Evolutionary conservation across 1,140 invertebrate species (phyloP).

Genomic region (Pentalonia nigronervosa): DNA sequence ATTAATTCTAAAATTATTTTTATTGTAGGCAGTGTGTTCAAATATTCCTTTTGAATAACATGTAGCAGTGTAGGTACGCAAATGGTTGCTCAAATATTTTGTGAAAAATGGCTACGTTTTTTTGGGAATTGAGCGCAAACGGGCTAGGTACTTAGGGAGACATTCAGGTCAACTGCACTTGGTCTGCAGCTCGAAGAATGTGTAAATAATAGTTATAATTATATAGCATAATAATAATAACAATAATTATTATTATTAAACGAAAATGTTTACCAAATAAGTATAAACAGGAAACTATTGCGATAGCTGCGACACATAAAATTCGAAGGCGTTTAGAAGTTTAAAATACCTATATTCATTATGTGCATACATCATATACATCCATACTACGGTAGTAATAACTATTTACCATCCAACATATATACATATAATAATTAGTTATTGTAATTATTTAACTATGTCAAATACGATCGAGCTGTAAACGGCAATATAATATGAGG

Average conservation of each 20-base stretch:
- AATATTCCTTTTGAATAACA: background rate
- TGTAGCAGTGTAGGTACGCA: too few species aligned
- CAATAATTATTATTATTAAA: background rate
- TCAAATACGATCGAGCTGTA: background rate
- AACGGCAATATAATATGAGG: background rate
- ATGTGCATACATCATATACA: background rate
- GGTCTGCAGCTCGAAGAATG: background rate
- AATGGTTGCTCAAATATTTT: background rate
- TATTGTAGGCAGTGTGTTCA: background rate
- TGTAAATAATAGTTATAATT: conserved; percentile 3
- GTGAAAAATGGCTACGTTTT: background rate
- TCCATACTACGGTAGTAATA: background rate
- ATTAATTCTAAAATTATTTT: background rate
- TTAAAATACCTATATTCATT: background rate
- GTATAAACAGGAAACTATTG: background rate
- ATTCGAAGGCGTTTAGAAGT: background rate
- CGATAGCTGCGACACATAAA: background rate
- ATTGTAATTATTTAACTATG: background rate
- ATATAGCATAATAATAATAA: background rate
- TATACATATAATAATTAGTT: background rate
- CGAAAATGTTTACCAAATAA: background rate
- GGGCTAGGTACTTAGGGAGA: background rate
- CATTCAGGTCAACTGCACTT: background rate
- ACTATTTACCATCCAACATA: background rate
- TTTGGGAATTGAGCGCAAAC: background rate